Conservation (phyloP, 2,113 vertebrate species). For the Cathartes aura region DNA sequence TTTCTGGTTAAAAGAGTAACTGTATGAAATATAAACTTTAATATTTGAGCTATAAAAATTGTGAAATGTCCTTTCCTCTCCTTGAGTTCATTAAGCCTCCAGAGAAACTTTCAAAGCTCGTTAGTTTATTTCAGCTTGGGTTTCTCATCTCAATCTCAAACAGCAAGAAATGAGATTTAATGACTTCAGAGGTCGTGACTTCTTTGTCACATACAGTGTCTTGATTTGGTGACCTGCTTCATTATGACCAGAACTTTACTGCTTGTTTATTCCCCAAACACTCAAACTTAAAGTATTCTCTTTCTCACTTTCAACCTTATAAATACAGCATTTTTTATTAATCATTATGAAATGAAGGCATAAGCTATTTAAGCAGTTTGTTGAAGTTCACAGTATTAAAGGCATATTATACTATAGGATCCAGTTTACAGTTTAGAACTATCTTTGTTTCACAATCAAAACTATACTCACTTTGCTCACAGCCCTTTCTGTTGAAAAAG, state of each 20-base stretch:
- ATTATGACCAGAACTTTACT: not conserved
- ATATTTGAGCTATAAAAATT: constrained; percentile 50
- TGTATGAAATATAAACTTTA: constrained; percentile 53
- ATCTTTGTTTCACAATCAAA: not conserved
- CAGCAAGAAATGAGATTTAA: constrained; percentile 50
- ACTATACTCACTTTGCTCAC: not conserved
- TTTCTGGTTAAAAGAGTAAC: constrained; percentile 6
- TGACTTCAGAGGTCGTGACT: constrained; percentile 28
- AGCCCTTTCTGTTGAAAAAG: not conserved
- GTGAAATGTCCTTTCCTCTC: constrained; percentile 56
- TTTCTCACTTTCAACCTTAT: not conserved
- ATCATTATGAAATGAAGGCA: not conserved
- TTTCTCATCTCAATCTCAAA: constrained; percentile 53
- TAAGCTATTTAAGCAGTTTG: not conserved
- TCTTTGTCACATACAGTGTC: not conserved
- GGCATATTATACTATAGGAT: not conserved
- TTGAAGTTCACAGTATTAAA: not conserved
- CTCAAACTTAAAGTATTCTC: not conserved
- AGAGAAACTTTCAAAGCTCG: constrained; percentile 48
- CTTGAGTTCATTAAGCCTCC: constrained; percentile 60
- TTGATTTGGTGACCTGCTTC: constrained; percentile 1
- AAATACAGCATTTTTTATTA: not conserved
- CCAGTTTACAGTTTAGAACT: not conserved
- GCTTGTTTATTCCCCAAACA: not conserved
- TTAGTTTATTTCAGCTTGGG: constrained; percentile 52